These are phyloP conservation scores for Martes martes DNA, from an alignment of 2,113 vertebrate genomes.

Conservation along the genomic window DNA sequence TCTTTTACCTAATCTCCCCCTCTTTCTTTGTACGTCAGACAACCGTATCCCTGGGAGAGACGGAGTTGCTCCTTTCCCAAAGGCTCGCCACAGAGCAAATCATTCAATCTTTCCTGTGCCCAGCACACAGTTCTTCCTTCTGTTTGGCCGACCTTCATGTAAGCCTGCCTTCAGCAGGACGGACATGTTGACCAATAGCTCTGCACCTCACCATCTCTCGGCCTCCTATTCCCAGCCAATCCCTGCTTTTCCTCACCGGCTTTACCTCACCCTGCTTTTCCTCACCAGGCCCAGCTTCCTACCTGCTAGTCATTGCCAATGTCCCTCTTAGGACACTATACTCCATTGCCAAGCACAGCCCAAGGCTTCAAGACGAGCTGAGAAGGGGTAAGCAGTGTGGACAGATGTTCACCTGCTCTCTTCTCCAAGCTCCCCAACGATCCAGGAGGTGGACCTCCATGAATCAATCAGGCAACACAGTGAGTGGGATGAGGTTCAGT, in stretches of 20 bases:
- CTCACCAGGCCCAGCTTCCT: not conserved
- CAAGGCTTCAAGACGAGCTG: not conserved
- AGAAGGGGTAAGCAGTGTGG: not conserved
- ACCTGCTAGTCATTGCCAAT: not conserved
- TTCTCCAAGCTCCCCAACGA: not conserved
- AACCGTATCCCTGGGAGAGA: not conserved
- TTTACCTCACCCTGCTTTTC: not conserved
- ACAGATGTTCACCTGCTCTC: not conserved
- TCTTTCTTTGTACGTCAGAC: not conserved
- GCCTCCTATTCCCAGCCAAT: not conserved
- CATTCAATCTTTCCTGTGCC: not conserved
- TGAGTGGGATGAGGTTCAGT: not conserved
- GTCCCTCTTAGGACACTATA: not conserved
- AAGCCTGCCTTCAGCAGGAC: not conserved
- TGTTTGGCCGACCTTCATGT: not conserved
- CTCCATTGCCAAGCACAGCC: not conserved
- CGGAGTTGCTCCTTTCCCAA: not conserved
- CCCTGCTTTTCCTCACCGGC: not conserved
- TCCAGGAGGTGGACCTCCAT: not conserved
- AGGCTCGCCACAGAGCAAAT: not conserved
- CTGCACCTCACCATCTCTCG: not conserved
- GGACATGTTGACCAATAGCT: not conserved
- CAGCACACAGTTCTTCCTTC: not conserved
- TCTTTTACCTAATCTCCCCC: not conserved
- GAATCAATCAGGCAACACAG: not conserved